Evolutionary conservation across 2,888 invertebrate genomes (phyloP), one percentile per base, ranked within the genome.

Genomic region (Mamestra brassicae): DNA sequence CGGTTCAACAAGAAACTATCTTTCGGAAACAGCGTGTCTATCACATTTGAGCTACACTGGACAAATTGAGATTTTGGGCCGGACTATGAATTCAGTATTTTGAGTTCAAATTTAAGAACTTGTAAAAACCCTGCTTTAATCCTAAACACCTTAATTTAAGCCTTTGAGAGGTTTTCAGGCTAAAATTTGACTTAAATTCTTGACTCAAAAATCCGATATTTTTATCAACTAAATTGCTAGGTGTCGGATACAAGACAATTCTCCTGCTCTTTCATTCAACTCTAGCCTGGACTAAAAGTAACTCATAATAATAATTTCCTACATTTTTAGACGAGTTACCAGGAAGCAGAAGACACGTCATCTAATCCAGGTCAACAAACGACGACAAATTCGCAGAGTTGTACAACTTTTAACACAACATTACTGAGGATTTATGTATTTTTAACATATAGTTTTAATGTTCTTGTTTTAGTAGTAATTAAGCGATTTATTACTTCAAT

Each of bases 331-430:
- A 45, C 55, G 50, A 38, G 76, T 73, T 77, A 80, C 76, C 67
- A 84, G 81, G 81, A 87, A 88, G 72, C 50, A 36, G 26, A 36
- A 65, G 76, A 77, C 78, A 64, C 83, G 76, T 58, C 75, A 57
- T 17, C 71, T 62, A 55, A 87, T 84, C 81, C 78, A 81, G 89
- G 89, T 86, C 89, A 85, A 63, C 78, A 47, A 13, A 55, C 65
- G 74, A 60, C 68, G 74, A 87, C 89, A 75, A 88, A 88, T 85
- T 74, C 50, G 71, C 78, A 65, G 57, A 78, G 74, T 74, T 75
- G 87, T 85, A 74, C 70, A 83, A 76, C 74, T 78, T 77, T 78
- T 81, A 81, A 81, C 75, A 76, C 65, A 63, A 80, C 81, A 84
- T 79, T 85, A 76, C 17, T 36, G 38, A 60, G 72, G 64, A 84